Conservation (phyloP, 1,140 invertebrate genomes). For the Drosophila suzukii region DNA sequence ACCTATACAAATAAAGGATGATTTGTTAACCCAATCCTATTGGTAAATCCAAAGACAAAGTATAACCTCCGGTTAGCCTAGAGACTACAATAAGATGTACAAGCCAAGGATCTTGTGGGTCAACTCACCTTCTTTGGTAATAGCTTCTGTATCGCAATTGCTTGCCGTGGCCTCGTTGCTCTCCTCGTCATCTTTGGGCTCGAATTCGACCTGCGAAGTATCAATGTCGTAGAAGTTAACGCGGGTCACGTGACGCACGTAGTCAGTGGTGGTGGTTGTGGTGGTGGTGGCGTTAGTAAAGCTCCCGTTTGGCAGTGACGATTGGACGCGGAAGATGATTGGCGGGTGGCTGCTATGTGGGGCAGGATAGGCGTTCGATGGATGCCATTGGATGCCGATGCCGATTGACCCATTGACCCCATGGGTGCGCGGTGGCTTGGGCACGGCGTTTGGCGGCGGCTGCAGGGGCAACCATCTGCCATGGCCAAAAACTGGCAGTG, state of each 20-base stretch:
- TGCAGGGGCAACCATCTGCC: conserved; percentile 17
- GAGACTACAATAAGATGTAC: too few species aligned
- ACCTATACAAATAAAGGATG: too few species aligned
- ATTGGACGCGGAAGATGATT: conserved; percentile 26
- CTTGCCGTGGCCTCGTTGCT: conserved; percentile 62
- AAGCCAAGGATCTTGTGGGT: background rate
- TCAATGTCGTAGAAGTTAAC: conserved; percentile 85
- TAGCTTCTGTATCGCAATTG: conserved; percentile 83
- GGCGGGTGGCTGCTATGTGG: conserved; percentile 12
- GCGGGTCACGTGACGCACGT: conserved; percentile 84
- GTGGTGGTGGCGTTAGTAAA: conserved; percentile 49
- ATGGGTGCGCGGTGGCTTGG: conserved; percentile 71
- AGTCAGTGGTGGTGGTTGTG: conserved; percentile 64
- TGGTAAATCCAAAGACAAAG: background rate
- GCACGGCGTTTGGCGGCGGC: conserved; percentile 55
- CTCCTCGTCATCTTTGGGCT: conserved; percentile 80
- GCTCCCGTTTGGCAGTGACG: conserved; percentile 31
- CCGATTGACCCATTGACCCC: background rate
- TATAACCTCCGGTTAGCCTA: background rate
- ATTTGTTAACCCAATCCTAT: too few species aligned
- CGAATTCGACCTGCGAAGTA: conserved; percentile 84
- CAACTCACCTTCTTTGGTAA: conserved; percentile 84
- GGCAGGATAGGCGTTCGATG: conserved; percentile 44
- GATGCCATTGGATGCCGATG: conserved; percentile 3
- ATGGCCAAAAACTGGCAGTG: conserved; percentile 10